Evolutionary conservation across 1,140 invertebrate species (phyloP).

Genomic region (Xylocopa sonorina): DNA sequence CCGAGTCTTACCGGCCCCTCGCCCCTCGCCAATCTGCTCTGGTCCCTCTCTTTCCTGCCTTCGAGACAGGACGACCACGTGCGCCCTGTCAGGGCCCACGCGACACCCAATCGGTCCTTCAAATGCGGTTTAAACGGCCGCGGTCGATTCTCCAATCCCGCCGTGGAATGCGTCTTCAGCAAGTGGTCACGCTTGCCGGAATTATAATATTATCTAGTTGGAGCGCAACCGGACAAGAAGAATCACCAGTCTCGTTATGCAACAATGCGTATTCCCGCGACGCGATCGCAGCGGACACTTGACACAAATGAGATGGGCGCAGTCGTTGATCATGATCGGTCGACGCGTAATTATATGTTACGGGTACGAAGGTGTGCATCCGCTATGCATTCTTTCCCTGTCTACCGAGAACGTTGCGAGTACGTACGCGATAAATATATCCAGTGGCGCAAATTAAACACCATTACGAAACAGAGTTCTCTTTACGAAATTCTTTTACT

Average conservation of each 20-base stretch:
- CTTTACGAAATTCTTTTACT: conserved; percentile 33
- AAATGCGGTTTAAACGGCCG: conserved; percentile 59
- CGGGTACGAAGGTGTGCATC: too few relatives aligned
- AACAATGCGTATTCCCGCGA: conserved; percentile 26
- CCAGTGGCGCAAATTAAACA: conserved; percentile 26
- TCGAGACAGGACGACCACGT: conserved; percentile 69
- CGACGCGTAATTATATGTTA: background rate
- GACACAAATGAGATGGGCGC: background rate
- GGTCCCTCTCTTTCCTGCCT: conserved; percentile 49
- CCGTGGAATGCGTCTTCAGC: conserved; percentile 49
- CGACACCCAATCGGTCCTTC: conserved; percentile 68
- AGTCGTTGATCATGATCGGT: background rate
- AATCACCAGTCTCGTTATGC: conserved; percentile 42
- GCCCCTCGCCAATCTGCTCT: conserved; percentile 6
- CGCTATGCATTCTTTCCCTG: too few relatives aligned
- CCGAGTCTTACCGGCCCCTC: conserved; percentile 33
- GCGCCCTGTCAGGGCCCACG: conserved; percentile 71
- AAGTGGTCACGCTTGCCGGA: conserved; percentile 41
- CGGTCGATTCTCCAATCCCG: conserved; percentile 52
- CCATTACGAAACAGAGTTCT: background rate
- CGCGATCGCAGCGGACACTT: background rate
- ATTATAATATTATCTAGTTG: conserved; percentile 59
- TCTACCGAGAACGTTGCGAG: too few relatives aligned
- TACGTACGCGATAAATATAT: too few relatives aligned
- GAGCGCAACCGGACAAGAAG: conserved; percentile 45